These are phyloP conservation scores for Bedellia somnulentella DNA, from an alignment of 2,888 invertebrate genomes.

Conservation along the genomic window DNA sequence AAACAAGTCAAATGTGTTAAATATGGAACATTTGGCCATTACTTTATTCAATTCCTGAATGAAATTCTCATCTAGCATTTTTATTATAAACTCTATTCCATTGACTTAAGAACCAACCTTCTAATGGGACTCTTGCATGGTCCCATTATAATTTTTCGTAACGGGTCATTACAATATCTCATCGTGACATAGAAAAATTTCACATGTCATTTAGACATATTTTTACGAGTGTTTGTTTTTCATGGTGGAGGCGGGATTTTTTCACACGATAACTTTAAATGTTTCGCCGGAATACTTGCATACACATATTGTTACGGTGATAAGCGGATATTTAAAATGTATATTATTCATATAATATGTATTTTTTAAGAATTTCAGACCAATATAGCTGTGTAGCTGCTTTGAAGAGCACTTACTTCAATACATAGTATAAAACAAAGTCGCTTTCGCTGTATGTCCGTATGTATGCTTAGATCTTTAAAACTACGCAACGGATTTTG, in stretches of 20 bases:
- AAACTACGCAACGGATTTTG: too few species aligned
- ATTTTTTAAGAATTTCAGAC: too few species aligned
- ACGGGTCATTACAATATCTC: conserved; percentile 58
- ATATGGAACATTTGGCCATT: conserved; percentile 39
- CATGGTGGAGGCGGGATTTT: conserved; percentile 36
- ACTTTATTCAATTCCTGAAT: conserved; percentile 53
- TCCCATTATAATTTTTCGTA: conserved; percentile 50
- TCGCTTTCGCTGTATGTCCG: too few species aligned
- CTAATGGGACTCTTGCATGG: conserved; percentile 46
- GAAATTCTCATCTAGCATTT: conserved; percentile 29
- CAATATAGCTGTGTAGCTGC: too few species aligned
- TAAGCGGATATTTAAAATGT: too few species aligned
- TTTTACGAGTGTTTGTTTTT: conserved; percentile 56
- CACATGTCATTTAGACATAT: conserved; percentile 53
- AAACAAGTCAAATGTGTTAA: conserved; percentile 53
- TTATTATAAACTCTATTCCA: conserved; percentile 37
- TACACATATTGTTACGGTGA: neutral
- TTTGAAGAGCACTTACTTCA: too few species aligned
- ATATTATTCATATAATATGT: too few species aligned
- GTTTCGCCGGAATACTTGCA: too few species aligned
- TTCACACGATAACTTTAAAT: conserved; percentile 36
- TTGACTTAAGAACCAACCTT: conserved; percentile 42
- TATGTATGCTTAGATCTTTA: too few species aligned
- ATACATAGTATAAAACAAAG: too few species aligned
- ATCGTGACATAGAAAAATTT: conserved; percentile 58